Evolutionary conservation across 1,140 invertebrate species (phyloP), one percentile per base, ranked within the genome.

Genomic region (Macrobrachium rosenbergii): DNA sequence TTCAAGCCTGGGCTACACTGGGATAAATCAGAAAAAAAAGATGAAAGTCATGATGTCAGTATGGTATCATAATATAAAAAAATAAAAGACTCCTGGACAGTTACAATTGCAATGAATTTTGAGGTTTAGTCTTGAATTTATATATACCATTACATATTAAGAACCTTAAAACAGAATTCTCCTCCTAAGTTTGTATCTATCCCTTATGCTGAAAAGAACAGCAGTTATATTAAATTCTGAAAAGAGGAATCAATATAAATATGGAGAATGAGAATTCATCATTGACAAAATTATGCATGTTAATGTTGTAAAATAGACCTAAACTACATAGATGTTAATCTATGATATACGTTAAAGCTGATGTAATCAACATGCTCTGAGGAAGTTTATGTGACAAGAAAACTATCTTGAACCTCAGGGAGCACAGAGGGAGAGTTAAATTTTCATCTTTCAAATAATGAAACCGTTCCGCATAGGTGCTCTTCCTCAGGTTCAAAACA

Each of bases 291-390:
- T 81, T 87, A 80, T 80, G 78, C 85, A 87, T 80, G 76, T 64
- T 80, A 86, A 81, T 58, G 69, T 82, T 52, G 52, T 52, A 52
- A 52, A 52, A 52, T 8, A 52, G 52, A 52, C 52, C 52, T 73
- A 87, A 73, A 87, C 85, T 87, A 81, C 28, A 81, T 67, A 80
- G 64, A 81, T 81, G 60, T 81, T 81, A 87, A 77, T 87, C 85
- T 81, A 81, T 82, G 85, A 87, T 78, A 87, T 87, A 81, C 14
- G 85, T 87, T 87, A 87, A 87, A 87, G 85, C 85, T 87, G 72
- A 80, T 87, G 78, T 79, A 87, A 75, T 52, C 52, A 59, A 75
- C 79, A 75, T 80, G 85, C 85, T 87, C 58, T 63, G 67, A 87
- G 75, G 78, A 75, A 59, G 69, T 62, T 23, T 23, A 73, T 58